Evolutionary conservation across 2,797 vertebrate genomes (phyloP).

Genomic region (Myotis myotis): DNA sequence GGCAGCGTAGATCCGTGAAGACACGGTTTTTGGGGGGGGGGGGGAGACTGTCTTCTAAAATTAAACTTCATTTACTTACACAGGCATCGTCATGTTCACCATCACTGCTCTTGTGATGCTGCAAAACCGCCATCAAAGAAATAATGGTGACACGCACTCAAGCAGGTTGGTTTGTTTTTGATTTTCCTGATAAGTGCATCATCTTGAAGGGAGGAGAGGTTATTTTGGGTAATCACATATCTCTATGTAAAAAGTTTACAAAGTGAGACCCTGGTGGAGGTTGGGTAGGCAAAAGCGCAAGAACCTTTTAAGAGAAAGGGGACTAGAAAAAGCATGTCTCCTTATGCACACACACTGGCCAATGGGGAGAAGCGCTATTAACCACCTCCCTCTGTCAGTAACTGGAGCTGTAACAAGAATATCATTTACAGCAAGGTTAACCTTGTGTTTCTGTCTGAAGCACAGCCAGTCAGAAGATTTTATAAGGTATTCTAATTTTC

Average conservation of each 20-base stretch:
- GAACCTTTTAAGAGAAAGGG: slow-evolving; percentile 52
- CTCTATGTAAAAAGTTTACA: neutral
- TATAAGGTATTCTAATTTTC: slow-evolving; percentile 58
- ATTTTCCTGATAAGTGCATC: neutral
- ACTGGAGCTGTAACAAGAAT: slow-evolving; percentile 68
- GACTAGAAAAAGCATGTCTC: neutral
- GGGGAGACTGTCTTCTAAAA: neutral
- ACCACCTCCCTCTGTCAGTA: slow-evolving; percentile 58
- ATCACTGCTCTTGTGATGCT: neutral
- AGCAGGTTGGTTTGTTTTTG: neutral
- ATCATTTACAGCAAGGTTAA: slow-evolving; percentile 50
- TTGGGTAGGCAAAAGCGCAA: neutral
- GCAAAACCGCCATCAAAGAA: slow-evolving; percentile 4
- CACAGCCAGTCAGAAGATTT: slow-evolving; percentile 37
- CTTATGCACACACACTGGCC: neutral
- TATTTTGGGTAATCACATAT: neutral
- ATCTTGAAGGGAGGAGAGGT: neutral
- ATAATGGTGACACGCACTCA: neutral
- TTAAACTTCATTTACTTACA: neutral
- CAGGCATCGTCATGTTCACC: neutral
- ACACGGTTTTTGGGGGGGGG: no score
- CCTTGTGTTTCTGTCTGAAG: slow-evolving; percentile 23
- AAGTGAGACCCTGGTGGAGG: neutral
- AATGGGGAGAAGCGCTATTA: slow-evolving; percentile 48
- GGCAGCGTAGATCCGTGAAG: neutral